Evolutionary conservation across 1,140 invertebrate species (phyloP), one percentile per base, ranked within the genome.

Genomic region (Aphidius ervi): DNA sequence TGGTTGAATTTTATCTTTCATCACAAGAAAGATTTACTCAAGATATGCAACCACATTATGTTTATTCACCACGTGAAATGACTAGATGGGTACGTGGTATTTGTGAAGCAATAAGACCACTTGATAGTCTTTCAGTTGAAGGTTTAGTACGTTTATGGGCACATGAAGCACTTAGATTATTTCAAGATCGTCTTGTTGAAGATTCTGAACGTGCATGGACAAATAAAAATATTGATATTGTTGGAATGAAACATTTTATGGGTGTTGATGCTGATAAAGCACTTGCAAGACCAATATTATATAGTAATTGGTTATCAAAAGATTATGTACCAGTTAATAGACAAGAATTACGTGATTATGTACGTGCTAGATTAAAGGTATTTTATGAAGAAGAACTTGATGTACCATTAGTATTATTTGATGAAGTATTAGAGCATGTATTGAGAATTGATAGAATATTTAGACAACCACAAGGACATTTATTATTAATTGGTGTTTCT

Each of bases 311-410:
- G 98, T 81, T 99, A 7, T 95, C 93, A 40, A 99, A 99, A 79
- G 95, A 99, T 78, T 99, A 99, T 72, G 85, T 97, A 45, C 96
- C 98, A 1, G 97, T 99, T 2, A 91, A 96, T 61, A 87, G 95
- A 69, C 93, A 99, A 75, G 92, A 97, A 74, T 81, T 99, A 5
- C 82, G 96, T 37, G 94, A 99, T 74, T 99, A 99, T 74, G 95
- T 98, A 23, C 93, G 95, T 71, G 97, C 97, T 50, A 86, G 98
- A 63, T 84, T 99, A 0, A 98, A 97, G 83, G 91, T 97, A n/a
- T 99, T 99, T 81, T 99, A 99, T 73, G 98, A 99, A 82, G 98
- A 99, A 83, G 97, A 99, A 76, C 78, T 99, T 42, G 98, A 99
- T 80, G 97, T 99, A 5, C 96, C 93, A 0, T 82, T 99, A 5